Conservation (phyloP, 2,888 invertebrate species). For the Sarcophaga variegata region DNA sequence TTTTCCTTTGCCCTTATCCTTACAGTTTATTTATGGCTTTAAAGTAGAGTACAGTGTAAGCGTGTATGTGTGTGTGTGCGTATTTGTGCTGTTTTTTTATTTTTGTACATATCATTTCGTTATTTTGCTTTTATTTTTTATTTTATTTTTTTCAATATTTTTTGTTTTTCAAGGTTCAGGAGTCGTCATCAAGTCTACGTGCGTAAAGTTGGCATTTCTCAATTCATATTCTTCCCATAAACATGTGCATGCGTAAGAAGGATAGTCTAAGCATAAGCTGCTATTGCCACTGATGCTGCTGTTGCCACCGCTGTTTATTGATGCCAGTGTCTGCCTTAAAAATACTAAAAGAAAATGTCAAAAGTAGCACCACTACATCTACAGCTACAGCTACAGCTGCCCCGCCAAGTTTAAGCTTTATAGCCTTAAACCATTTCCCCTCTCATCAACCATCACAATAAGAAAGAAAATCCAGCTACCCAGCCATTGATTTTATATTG, state of each 20-base stretch:
- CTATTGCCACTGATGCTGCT: neutral
- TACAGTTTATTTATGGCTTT: neutral
- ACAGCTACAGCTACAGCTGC: neutral
- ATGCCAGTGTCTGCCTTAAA: conserved; percentile 19
- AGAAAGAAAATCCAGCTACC: conserved; percentile 9
- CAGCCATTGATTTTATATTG: conserved; percentile 54
- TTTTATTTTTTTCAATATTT: conserved; percentile 1
- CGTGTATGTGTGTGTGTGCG: conserved; percentile 4
- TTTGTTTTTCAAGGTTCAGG: conserved; percentile 57
- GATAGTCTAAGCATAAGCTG: conserved; percentile 54
- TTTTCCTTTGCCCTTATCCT: neutral
- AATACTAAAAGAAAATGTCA: conserved; percentile 40
- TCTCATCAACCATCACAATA: neutral
- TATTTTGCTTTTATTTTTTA: neutral
- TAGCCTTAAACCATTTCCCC: neutral
- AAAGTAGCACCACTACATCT: conserved; percentile 18
- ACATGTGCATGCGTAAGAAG: conserved; percentile 64
- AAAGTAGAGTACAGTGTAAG: neutral
- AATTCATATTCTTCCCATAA: conserved; percentile 34
- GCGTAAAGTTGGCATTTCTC: conserved; percentile 61
- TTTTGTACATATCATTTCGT: neutral
- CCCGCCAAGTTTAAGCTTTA: conserved; percentile 1
- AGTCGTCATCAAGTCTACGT: conserved; percentile 68
- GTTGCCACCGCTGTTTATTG: neutral
- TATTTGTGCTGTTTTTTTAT: neutral